Evolutionary conservation across 2,113 vertebrate species (phyloP).

Genomic region (Gymnobelideus leadbeateri): DNA sequence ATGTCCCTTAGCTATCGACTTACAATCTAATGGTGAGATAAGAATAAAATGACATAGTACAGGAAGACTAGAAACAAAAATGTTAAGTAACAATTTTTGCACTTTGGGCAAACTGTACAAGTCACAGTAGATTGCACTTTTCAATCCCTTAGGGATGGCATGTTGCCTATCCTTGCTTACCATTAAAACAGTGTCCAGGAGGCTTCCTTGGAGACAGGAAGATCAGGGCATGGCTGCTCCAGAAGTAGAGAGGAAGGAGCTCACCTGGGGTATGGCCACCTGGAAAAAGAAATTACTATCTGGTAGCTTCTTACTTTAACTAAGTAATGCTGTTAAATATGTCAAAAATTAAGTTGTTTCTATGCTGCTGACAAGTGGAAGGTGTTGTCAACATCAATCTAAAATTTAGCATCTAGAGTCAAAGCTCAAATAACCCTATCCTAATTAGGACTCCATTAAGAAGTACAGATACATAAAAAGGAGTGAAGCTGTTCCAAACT

Average conservation of each 20-base stretch:
- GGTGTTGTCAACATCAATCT: background rate
- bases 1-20: background rate
- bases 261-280: background rate
- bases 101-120: background rate
- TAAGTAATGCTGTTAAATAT: background rate
- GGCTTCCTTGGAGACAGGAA: background rate
- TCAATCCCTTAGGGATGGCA: background rate
- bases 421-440: background rate
- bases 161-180: background rate
- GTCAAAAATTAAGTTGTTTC: background rate
- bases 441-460: background rate
- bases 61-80: background rate
- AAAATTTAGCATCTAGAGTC: background rate
- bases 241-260: background rate
- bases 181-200: background rate
- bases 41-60: background rate
- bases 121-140: background rate
- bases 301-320: background rate
- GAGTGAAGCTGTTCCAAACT: background rate
- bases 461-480: background rate
- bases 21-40: background rate
- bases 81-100: background rate
- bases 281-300: background rate
- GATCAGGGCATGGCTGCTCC: background rate
- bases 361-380: background rate